Evolutionary conservation across 2,888 invertebrate species (phyloP), one percentile per base, ranked within the genome.

Genomic region (Melikaiella ostensackeni): DNA sequence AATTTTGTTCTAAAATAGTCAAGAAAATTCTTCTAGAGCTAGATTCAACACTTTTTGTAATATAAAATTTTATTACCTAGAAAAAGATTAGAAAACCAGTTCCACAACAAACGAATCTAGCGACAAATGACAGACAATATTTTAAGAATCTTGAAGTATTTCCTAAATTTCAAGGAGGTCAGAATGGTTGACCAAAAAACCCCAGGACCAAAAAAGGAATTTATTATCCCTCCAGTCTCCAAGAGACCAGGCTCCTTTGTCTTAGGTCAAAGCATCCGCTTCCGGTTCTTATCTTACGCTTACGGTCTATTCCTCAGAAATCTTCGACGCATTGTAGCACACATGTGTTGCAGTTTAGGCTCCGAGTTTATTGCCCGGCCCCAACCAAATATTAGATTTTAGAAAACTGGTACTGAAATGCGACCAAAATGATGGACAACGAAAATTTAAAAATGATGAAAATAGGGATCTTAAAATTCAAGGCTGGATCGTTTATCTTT

Each of bases 201-300:
- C 33, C 33, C 42, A 35, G 21, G 9, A 11, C 11, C 7, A 66
- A 3, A 42, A 66, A 42, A 46, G 21, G 16, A 11, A 59, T 59
- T 16, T 4, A 27, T 59, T 7, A 7, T 42, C 1, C 27, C 2
- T 0, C 27, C 11, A n/a, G 5, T 30, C 11, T 21, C n/a, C 46
- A 30, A 33, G 11, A 27, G 7, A 11, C 9, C 19, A 59, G 79
- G 74, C 81, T 76, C 82, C 84, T 87, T 87, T 88, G 87, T 86
- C 83, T 86, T 81, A 82, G 76, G 76, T 79, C 81, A 78, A 57
- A 80, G 82, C 88, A 89, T 89, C 90, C 88, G 88, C 85, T 89
- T 89, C 89, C 89, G 88, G 88, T 84, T 81, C 85, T 89, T 89
- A 88, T 89, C 88, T 88, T 83, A 42, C 42, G 42, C 42, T 16